Evolutionary conservation across 2,113 vertebrate genomes (phyloP).

Genomic region (Pyxicephalus adspersus): DNA sequence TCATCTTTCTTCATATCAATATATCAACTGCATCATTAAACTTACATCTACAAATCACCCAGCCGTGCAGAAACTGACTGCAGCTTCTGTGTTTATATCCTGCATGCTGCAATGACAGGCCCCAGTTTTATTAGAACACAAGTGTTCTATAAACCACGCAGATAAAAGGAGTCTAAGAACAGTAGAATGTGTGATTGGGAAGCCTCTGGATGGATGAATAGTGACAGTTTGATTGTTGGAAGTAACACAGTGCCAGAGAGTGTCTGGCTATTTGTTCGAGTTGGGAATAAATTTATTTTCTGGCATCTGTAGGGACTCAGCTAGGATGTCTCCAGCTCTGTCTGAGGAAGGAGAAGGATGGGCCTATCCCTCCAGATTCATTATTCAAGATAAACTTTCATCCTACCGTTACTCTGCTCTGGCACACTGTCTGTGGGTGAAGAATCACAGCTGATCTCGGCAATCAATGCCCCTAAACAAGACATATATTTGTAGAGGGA

Average conservation of each 20-base stretch:
- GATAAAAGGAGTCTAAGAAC: background rate
- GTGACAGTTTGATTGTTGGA: background rate
- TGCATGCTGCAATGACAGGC: background rate
- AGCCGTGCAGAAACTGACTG: constrained; percentile 1
- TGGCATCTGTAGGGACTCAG: background rate
- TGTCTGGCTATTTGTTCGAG: constrained; percentile 1
- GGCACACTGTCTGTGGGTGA: constrained; percentile 11
- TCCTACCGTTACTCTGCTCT: background rate
- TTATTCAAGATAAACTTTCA: constrained; percentile 27
- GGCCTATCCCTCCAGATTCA: background rate
- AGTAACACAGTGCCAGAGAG: constrained; percentile 10
- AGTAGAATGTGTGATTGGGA: background rate
- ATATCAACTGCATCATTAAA: background rate
- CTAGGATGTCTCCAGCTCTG: background rate
- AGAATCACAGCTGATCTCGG: constrained; percentile 27
- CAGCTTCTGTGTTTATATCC: constrained; percentile 1
- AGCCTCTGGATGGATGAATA: background rate
- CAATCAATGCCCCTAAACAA: constrained; percentile 40
- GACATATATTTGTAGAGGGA: constrained; percentile 27
- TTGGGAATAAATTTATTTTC: background rate
- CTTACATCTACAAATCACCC: background rate
- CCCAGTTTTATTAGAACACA: background rate
- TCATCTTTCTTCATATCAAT: background rate
- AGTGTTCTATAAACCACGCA: background rate
- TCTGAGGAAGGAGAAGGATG: background rate